These are phyloP conservation scores for Argyra leucocephala DNA, from an alignment of 2,888 invertebrate species.

Conservation along the genomic window DNA sequence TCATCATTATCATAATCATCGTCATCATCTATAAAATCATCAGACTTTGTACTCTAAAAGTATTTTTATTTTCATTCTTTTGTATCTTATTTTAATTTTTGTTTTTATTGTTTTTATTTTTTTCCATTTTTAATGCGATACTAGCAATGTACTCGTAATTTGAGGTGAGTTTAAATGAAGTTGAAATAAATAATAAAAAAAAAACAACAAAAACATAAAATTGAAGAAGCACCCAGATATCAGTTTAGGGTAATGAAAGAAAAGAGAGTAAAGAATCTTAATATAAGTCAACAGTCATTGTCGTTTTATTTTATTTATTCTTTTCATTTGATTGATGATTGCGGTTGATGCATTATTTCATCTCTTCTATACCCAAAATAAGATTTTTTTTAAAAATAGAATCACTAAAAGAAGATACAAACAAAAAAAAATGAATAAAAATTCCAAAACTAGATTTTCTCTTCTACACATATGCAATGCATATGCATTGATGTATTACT, in stretches of 20 bases:
- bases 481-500: neutral
- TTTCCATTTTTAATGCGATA: neutral
- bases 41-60: neutral
- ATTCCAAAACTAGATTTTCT: neutral
- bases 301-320: neutral
- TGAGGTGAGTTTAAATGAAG: neutral
- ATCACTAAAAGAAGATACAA: no score
- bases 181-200: no score
- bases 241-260: no score
- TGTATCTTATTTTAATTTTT: neutral
- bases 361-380: neutral
- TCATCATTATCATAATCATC: neutral
- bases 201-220: no score
- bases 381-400: neutral
- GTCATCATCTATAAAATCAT: neutral
- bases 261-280: neutral
- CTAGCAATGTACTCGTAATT: neutral
- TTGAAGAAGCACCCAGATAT: no score
- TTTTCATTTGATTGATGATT: neutral
- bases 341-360: neutral
- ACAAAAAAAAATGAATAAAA: no score
- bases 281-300: conserved; percentile 3
- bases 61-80: neutral
- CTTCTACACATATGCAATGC: neutral
- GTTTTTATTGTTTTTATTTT: no score